Base-by-base conservation (phyloP, 2,113 vertebrate genomes). In the Xiphophorus maculatus region DNA sequence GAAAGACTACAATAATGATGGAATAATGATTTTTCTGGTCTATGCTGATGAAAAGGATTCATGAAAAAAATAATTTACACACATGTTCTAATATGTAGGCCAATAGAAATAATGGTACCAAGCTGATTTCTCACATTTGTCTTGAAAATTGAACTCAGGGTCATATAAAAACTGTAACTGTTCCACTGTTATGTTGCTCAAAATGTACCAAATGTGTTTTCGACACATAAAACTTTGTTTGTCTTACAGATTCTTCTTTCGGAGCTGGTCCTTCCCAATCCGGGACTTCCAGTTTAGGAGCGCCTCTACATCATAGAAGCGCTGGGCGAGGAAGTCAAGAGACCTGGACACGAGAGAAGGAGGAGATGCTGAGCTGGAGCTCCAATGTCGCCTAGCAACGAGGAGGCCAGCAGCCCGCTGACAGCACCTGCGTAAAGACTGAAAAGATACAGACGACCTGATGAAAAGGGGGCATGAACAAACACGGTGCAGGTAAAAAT, bases 291-390 rank as follows among this genome's bases (percentile, higher is more conserved):
- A 93, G 3, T 4, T 79, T 1, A 89, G n/a, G 1, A 94, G 3
- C 30, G 69, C 60, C 71, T 96, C 94, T 0, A 94, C 28, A 2
- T 95, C 94, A 6, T 93, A 86, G 66, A 93, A 95, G 19, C 76
- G 83, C 22, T 87, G 63, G 12, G 72, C 70, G 66, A 96, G 87
- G 29, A 72, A 88, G 11, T 89, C 15, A 14, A 94, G 76, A 29
- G 94, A 2, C 51, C 81, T 86, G 5, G 1, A 73, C 77, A 77
- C 71, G 27, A 85, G 35, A 13, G 90, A 71, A 62, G 80, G 65
- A 0, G 81, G 60, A n/a, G 87, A 74, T 22, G 14, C 48, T 0
- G 87, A 76, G 32, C 78, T 85, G 30, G 90, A 86, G 66, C 80
- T 84, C 61, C 73, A 85, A 1, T 32, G 66, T 73, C 90, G 85